Evolutionary conservation across 2,888 invertebrate species (phyloP), one percentile per base, ranked within the genome.

Genomic region (Hirtodrosophila cameraria): DNA sequence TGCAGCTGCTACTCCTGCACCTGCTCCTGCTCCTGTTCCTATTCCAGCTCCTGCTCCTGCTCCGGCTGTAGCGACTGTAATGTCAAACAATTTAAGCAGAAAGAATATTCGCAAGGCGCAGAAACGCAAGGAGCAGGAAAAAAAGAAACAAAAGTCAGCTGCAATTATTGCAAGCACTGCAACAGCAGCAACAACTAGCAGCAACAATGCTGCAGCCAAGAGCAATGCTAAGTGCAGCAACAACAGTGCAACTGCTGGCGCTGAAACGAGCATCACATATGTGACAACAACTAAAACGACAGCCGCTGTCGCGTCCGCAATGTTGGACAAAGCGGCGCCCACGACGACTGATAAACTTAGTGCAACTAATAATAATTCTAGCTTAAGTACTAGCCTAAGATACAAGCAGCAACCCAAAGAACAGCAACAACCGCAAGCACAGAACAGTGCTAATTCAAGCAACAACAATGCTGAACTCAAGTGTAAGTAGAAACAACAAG

Each of bases 301-400:
- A 49, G 66, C 62, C 59, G 71, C 62, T 23, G 64, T 73, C 33
- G 42, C 62, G 50, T 55, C 55, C 50, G 39, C 46, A 30, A 41
- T 33, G 50, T 33, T 49, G 60, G 69, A 73, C 57, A 71, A 62
- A 41, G 65, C 74, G 69, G 72, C 75, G 49, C 58, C 75, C 50
- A 53, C 69, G 65, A 68, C 52, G 88, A 88, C 88, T 88, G 88
- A 88, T 88, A 86, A 77, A 62, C 82, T 87, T 85, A 88, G 75
- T 80, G 84, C 79, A 78, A 73, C 80, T 88, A 88, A 66, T 77
- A 82, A 72, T 86, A 87, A 79, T 79, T 69, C 68, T 84, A 87
- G 53, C 69, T 52, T 84, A 81, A 84, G 84, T 82, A 77, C 65
- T 75, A 87, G 67, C 66, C 60, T 87, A 85, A 85, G 80, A 71